Evolutionary conservation across 1,140 invertebrate genomes (phyloP).

Genomic region (Ganaspis sp.): DNA sequence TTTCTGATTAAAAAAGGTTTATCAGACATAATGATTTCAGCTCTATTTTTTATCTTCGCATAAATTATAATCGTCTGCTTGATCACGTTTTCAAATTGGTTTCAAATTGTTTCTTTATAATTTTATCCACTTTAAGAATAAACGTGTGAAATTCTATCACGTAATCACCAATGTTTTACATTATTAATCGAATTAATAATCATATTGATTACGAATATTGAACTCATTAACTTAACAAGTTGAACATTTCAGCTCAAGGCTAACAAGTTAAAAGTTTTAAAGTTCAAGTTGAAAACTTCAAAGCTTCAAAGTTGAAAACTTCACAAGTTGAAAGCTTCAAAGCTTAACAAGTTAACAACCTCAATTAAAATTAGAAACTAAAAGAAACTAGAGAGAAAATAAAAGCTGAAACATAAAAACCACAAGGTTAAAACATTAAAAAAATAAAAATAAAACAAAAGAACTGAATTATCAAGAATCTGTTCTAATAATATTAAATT

Average conservation of each 20-base stretch:
- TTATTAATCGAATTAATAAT: background rate
- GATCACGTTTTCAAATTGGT: background rate
- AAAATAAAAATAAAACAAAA: background rate
- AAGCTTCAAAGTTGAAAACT: too few relatives aligned
- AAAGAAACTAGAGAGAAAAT: too few relatives aligned
- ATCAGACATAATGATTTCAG: background rate
- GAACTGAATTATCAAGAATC: background rate
- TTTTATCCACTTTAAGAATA: background rate
- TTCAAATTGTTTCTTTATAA: background rate
- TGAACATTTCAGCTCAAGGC: too few relatives aligned
- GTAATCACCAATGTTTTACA: conserved; percentile 20
- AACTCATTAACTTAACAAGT: too few relatives aligned
- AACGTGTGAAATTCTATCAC: background rate
- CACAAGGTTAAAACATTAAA: background rate
- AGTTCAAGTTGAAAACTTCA: too few relatives aligned
- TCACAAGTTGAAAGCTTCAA: too few relatives aligned
- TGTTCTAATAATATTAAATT: background rate
- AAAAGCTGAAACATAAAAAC: too few relatives aligned
- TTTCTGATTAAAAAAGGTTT: background rate
- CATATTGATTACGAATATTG: too few relatives aligned
- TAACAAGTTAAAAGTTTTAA: too few relatives aligned
- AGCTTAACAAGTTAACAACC: too few relatives aligned
- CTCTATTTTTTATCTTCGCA: background rate
- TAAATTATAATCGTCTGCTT: background rate
- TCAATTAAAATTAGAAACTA: too few relatives aligned